Evolutionary conservation across 2,113 vertebrate species (phyloP), one percentile per base, ranked within the genome.

Genomic region (Campylomormyrus tamandua): DNA sequence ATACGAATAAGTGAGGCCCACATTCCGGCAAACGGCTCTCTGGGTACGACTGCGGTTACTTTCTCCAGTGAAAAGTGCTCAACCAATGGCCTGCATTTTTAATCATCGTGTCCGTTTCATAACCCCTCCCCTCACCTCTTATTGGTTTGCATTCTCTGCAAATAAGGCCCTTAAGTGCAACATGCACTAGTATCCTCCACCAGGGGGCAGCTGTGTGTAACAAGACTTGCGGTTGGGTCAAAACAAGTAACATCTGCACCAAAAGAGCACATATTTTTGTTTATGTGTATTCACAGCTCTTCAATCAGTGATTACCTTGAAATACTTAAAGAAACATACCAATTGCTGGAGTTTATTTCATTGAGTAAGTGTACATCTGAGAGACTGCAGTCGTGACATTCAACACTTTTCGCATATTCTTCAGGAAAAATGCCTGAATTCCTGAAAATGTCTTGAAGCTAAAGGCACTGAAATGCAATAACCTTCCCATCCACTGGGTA

Each of bases 1-100:
- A 87, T 93, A 93, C 93, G 94, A 93, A 93, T 93, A 92, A 93
- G 93, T 94, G 95, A 94, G 93, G 94, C 93, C 89, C 90, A 10
- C 46, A 93, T 90, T 90, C 89, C 91, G 17, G 88, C 15, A 52
- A 49, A 49, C 9, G 21, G 21, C 35, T 39, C 74, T 39, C 35
- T 80, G 74, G 13, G 62, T 31, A 2, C n/a, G 10, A 11, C n/a
- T 13, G 27, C 74, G 42, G 74, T 17, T 21, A 13, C 74, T 77
- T 17, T 42, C 74, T 6, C 15, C 13, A 19, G 74, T 13, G 35
- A 80, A 70, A 70, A 70, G n/a, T 27, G 10, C 10, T 31, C 10
- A 27, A 70, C 27, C 62, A 70, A 70, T 70, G n/a, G 27, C 62
- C 62, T 27, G n/a, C 58, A 9, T 77, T 80, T 21, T 42, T 15